phyloP scores from a whole-genome alignment of 2,113 vertebrate genomes.

The Equus przewalskii region DNA sequence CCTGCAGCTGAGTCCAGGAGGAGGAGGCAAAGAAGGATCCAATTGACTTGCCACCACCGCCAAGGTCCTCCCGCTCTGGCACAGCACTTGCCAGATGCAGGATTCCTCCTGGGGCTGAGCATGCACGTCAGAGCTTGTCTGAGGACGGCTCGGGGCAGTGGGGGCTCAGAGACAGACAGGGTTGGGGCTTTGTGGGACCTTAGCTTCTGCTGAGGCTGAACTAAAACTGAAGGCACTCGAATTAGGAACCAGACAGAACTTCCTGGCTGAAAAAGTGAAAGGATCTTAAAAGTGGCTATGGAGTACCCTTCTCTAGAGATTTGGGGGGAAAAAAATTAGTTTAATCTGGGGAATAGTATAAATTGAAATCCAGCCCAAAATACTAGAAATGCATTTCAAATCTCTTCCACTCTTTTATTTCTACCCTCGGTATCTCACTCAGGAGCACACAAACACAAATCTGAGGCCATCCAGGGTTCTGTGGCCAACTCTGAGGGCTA shows the following conservation, averaged over 20 bases:
- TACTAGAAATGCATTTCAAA: background rate
- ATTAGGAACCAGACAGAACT: background rate
- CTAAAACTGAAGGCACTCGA: background rate
- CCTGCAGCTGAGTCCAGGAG: background rate
- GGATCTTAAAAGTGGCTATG: background rate
- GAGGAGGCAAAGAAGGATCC: background rate
- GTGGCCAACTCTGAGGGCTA: background rate
- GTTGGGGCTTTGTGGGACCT: background rate
- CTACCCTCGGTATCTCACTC: background rate
- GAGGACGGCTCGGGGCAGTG: background rate
- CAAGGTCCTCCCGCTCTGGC: background rate
- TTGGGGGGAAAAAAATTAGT: background rate
- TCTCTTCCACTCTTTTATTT: background rate
- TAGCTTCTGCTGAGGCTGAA: background rate
- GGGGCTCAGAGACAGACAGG: background rate
- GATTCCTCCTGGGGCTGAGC: background rate
- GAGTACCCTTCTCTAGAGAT: background rate
- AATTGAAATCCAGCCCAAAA: background rate
- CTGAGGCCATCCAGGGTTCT: background rate
- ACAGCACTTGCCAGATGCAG: background rate
- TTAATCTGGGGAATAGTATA: background rate
- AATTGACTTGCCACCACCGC: accelerated
- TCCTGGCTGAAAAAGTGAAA: background rate
- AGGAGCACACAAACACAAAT: background rate
- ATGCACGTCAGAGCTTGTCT: accelerated